A percentile compares a stretch with the other conserved stretches of the same genome.
Conservation (phyloP, 2,888 invertebrate species). For the Nomada fucata region DNA sequence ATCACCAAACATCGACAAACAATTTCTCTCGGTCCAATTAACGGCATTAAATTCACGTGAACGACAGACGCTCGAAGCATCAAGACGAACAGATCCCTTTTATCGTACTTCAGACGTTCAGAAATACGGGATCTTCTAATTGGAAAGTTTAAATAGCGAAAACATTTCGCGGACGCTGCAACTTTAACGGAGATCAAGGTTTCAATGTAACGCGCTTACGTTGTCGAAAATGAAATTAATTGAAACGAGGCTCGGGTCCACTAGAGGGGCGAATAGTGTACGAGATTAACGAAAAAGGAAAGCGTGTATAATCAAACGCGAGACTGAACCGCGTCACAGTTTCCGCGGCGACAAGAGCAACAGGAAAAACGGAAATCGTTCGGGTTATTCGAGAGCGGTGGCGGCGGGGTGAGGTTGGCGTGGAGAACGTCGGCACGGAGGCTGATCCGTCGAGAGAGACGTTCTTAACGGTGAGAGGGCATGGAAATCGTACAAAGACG, state of each 20-base stretch:
- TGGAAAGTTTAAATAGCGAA: too few species aligned
- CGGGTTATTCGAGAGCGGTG: background rate
- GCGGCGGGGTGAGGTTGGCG: background rate
- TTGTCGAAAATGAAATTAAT: too few species aligned
- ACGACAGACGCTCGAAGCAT: too few species aligned
- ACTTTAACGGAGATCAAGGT: too few species aligned
- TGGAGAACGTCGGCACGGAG: background rate
- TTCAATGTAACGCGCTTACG: too few species aligned
- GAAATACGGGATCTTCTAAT: too few species aligned
- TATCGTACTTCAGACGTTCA: too few species aligned
- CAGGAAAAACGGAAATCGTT: conserved; percentile 13
- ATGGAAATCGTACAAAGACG: conserved; percentile 53
- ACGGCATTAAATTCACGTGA: conserved; percentile 12
- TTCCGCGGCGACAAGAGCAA: background rate
- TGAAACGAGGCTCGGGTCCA: too few species aligned
- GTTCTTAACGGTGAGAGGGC: conserved; percentile 22
- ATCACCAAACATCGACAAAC: background rate
- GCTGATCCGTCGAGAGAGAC: conserved; percentile 18
- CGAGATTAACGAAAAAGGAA: background rate
- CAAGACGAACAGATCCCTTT: too few species aligned
- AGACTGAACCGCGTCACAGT: background rate
- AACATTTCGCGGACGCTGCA: too few species aligned
- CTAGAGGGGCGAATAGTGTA: background rate
- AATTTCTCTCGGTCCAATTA: conserved; percentile 44
- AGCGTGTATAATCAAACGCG: background rate